These are phyloP conservation scores for Platynereis dumerilii DNA, from an alignment of 2,888 invertebrate species.

Conservation along the genomic window DNA sequence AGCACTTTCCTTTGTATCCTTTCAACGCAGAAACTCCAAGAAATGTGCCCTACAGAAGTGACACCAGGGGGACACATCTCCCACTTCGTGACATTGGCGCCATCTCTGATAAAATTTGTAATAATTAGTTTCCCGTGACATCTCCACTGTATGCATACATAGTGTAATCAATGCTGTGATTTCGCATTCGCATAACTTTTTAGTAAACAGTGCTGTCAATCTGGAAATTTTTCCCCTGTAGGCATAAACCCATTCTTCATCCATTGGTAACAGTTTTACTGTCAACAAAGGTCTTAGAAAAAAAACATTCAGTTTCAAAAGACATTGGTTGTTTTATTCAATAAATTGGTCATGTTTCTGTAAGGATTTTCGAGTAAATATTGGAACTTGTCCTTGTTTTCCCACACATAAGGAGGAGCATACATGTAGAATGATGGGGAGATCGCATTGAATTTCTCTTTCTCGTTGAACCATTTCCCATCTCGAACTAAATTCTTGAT, in stretches of 20 bases:
- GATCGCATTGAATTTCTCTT: background rate
- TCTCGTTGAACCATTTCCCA: background rate
- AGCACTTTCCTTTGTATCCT: background rate
- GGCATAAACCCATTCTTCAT: too few species aligned
- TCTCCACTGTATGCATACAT: too few species aligned
- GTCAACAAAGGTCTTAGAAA: too few species aligned
- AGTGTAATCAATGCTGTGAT: too few species aligned
- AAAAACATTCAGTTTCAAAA: too few species aligned
- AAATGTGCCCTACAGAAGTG: background rate
- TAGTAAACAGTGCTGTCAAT: too few species aligned
- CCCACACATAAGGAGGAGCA: background rate
- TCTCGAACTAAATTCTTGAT: background rate
- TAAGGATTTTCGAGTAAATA: background rate
- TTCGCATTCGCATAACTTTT: too few species aligned
- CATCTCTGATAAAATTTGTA: background rate
- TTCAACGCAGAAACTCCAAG: background rate
- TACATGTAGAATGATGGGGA: background rate
- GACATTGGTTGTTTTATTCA: too few species aligned
- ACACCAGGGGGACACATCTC: background rate
- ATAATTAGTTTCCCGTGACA: background rate
- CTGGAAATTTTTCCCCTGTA: too few species aligned
- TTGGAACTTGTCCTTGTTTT: background rate
- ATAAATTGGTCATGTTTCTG: background rate
- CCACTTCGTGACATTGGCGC: slow-evolving; percentile 5
- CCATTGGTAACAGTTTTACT: too few species aligned